These are phyloP conservation scores for Zygogramma bicolorata DNA, from an alignment of 2,888 invertebrate genomes.

Conservation along the genomic window DNA sequence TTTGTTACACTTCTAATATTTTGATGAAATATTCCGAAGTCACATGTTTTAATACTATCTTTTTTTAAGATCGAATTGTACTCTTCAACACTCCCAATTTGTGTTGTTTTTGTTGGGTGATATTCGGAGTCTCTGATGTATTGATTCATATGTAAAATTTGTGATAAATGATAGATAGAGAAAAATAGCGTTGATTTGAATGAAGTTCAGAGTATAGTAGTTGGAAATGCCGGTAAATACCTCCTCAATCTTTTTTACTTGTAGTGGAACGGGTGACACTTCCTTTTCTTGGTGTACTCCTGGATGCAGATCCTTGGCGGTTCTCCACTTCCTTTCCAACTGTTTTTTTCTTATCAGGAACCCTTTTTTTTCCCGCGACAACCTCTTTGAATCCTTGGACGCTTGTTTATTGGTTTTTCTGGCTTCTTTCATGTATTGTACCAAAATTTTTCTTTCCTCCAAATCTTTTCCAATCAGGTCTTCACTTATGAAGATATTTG, in stretches of 20 bases:
- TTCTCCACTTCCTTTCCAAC: not conserved
- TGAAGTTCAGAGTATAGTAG: not conserved
- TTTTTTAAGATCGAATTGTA: not conserved
- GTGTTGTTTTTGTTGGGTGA: no score
- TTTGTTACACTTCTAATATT: not conserved
- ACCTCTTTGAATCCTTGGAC: not conserved
- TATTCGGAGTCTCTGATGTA: no score
- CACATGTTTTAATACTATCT: not conserved
- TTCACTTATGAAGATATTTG: constrained; percentile 17
- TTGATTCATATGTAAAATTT: no score
- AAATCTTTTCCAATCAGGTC: constrained; percentile 17
- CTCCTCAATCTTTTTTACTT: not conserved
- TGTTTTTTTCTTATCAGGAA: not conserved
- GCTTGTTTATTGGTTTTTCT: not conserved
- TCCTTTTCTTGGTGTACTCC: not conserved
- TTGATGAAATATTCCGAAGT: constrained; percentile 1
- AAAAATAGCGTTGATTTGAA: not conserved
- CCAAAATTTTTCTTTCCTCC: constrained; percentile 12
- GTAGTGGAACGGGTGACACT: not conserved
- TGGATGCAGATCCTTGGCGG: not conserved
- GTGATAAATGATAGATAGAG: no score
- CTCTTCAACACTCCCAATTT: not conserved
- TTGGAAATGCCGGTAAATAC: not conserved
- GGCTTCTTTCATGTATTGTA: constrained; percentile 8
- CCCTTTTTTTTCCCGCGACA: not conserved